These are phyloP conservation scores for Ceyx margarethae DNA, from an alignment of 2,113 vertebrate species.

Conservation along the genomic window DNA sequence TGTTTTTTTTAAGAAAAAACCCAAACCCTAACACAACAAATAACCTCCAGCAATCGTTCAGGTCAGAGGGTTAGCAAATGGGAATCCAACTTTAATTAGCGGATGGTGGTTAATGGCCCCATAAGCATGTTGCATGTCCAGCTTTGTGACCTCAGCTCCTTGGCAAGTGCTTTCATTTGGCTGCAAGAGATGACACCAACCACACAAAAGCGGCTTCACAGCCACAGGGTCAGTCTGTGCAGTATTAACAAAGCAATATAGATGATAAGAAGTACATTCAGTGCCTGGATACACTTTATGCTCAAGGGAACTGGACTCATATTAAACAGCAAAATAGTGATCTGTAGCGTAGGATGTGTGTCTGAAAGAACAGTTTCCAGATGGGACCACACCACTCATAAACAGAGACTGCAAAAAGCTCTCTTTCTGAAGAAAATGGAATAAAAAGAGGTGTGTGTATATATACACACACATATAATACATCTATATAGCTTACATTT, in stretches of 20 bases:
- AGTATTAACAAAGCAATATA: slow-evolving; percentile 62
- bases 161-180: slow-evolving; percentile 12
- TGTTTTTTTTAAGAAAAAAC: neutral
- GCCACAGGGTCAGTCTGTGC: slow-evolving; percentile 35
- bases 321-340: slow-evolving; percentile 65
- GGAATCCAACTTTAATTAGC: slow-evolving; percentile 43
- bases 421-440: neutral
- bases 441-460: neutral
- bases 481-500: neutral
- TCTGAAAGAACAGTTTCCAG: slow-evolving; percentile 73
- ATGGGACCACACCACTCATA: slow-evolving; percentile 36
- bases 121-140: neutral
- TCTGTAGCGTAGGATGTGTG: slow-evolving; percentile 52
- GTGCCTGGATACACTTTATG: slow-evolving; percentile 7
- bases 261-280: slow-evolving; percentile 70
- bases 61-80: neutral
- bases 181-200: slow-evolving; percentile 35
- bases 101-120: neutral
- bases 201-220: slow-evolving; percentile 7
- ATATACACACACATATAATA: neutral
- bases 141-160: slow-evolving; percentile 25
- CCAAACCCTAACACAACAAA: neutral
- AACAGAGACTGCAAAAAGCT: neutral
- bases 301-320: slow-evolving; percentile 47
- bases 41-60: neutral